These are phyloP conservation scores for Cotesia congregata DNA, from an alignment of 2,888 invertebrate species.

Conservation along the genomic window DNA sequence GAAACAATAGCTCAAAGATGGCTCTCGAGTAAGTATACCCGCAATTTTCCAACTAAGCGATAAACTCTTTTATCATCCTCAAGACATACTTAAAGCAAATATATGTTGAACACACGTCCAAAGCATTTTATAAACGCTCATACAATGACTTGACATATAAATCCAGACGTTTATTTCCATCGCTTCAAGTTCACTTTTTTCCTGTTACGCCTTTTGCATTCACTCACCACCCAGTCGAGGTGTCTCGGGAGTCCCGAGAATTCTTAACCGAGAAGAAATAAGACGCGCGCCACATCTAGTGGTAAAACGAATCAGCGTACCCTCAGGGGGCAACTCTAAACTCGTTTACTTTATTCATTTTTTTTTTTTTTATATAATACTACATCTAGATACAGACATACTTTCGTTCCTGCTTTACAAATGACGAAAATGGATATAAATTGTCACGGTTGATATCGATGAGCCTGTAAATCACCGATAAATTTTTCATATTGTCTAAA, in stretches of 20 bases:
- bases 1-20: constrained; percentile 11
- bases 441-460: neutral
- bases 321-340: constrained; percentile 33
- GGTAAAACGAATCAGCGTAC: constrained; percentile 32
- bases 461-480: neutral
- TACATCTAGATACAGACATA: neutral
- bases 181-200: constrained; percentile 11
- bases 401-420: neutral
- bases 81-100: constrained; percentile 3
- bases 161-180: constrained; percentile 36
- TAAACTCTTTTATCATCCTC: neutral
- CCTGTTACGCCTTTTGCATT: neutral
- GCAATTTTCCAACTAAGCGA: constrained; percentile 16
- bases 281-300: constrained; percentile 31
- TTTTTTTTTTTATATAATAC: neutral
- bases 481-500: neutral
- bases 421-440: neutral
- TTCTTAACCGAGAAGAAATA: constrained; percentile 21
- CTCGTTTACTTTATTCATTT: neutral
- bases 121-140: constrained; percentile 30
- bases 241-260: constrained; percentile 6
- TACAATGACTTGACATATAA: constrained; percentile 33
- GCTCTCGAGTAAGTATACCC: neutral
- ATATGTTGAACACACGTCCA: constrained; percentile 32
- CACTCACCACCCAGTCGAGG: neutral